Conservation (phyloP, 1,140 invertebrate genomes). For the Calosoma granatense region DNA sequence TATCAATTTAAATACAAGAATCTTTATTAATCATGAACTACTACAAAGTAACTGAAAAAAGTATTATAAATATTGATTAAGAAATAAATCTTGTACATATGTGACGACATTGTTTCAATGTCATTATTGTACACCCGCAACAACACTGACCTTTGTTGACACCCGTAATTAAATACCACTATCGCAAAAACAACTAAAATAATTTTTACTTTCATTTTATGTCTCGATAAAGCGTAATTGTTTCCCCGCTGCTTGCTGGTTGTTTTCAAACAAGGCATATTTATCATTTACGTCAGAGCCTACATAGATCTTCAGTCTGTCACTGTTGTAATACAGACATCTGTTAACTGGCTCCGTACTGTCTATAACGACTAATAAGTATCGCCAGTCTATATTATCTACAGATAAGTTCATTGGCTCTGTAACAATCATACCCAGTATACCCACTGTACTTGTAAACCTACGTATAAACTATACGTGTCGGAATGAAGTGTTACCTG, state of each 20-base stretch:
- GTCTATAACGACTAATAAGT: neutral
- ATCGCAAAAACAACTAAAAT: neutral
- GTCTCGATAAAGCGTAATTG: neutral
- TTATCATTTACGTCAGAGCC: neutral
- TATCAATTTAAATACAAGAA: neutral
- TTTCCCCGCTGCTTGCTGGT: neutral
- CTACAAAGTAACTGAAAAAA: neutral
- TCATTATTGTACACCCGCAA: neutral
- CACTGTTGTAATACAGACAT: neutral
- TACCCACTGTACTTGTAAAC: too few species aligned
- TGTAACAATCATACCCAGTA: too few species aligned
- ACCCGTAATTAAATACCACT: neutral
- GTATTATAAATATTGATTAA: too few species aligned
- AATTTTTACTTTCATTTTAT: neutral
- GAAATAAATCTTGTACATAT: neutral
- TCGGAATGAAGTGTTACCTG: too few species aligned
- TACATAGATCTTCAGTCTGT: neutral
- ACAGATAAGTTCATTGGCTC: too few species aligned
- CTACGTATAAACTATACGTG: too few species aligned
- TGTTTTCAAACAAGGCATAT: neutral
- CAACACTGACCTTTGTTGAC: neutral
- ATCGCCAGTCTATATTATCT: neutral
- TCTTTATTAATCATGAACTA: neutral
- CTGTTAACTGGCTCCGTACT: neutral
- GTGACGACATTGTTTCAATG: neutral